Base-by-base conservation (phyloP, 2,797 vertebrate species). In the Champsocephalus esox region DNA sequence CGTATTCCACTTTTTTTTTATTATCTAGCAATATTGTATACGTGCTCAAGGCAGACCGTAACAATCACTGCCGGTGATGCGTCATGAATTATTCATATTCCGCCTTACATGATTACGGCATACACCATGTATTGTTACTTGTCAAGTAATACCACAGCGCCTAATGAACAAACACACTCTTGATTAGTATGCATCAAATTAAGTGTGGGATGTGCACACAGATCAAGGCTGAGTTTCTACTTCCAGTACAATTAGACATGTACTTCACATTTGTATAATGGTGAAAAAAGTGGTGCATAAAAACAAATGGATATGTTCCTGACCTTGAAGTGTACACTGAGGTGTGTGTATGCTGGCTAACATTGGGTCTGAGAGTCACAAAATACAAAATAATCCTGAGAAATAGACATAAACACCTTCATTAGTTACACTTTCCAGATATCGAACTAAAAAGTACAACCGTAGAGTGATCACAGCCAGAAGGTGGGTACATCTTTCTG, bases 21-120 rank as follows among this genome's bases (percentile, higher is more conserved):
- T 74, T 21, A 71, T 69, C 24, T 44, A 69, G 46, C 8, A 62
- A 66, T 54, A 60, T 73, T 49, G 56, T 10, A 60, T 43, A 80
- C 2, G 9, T 3, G 34, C 17, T 59, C 9, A 11, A n/a, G 2
- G 38, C 19, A 21, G 28, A 63, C 45, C 45, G 66, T 17, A 38
- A 56, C 34, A 57, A 57, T 38, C 2, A 24, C 38, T 9, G 60
- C 60, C 70, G 58, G 48, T 32, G 51, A 74, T 24, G 59, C 8
- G 9, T 28, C 17, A 63, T 83, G 57, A 73, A 79, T 75, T 65
- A 86, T 79, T 82, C 61, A 84, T 75, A 44, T 3, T 43, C 51
- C 32, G 54, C 68, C 48, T 61, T 21, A 44, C n/a, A 50, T 77
- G 59, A 66, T 74, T 56, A 61, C 48, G 46, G 43, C 24, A 70